phyloP scores from a whole-genome alignment of 2,888 invertebrate species.

The Rhagophthalmus giganteus region DNA sequence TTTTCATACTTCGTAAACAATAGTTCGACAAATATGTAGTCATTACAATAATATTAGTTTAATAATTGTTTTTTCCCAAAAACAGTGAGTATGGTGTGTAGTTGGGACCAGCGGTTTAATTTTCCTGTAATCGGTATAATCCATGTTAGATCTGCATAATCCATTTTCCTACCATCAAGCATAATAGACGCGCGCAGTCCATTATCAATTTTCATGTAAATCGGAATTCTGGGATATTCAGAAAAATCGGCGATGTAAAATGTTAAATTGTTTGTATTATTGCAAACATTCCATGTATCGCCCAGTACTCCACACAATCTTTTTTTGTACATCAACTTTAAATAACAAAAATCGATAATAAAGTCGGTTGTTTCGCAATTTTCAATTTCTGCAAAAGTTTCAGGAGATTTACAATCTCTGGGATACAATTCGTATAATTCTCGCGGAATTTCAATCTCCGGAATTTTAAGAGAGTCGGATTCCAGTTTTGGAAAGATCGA shows the following conservation, averaged over 20 bases:
- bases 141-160: slow-evolving; percentile 29
- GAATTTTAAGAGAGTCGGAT: background rate
- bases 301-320: slow-evolving; percentile 3
- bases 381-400: slow-evolving; percentile 24
- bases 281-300: slow-evolving; percentile 11
- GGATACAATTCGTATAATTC: slow-evolving; percentile 11
- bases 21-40: too few species aligned
- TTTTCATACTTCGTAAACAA: background rate
- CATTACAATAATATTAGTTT: too few species aligned
- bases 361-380: slow-evolving; percentile 15
- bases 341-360: slow-evolving; percentile 19
- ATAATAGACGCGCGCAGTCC: slow-evolving; percentile 9
- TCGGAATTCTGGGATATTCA: slow-evolving; percentile 17
- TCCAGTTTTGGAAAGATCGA: background rate
- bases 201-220: slow-evolving; percentile 20
- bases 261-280: background rate
- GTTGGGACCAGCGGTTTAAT: slow-evolving; percentile 29
- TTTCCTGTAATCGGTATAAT: slow-evolving; percentile 20
- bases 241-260: slow-evolving; percentile 22
- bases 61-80: slow-evolving; percentile 14
- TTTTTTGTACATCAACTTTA: slow-evolving; percentile 10
- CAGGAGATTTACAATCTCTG: slow-evolving; percentile 11
- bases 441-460: slow-evolving; percentile 2
- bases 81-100: slow-evolving; percentile 14
- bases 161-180: slow-evolving; percentile 24